These are phyloP conservation scores for Triops longicaudatus DNA, from an alignment of 1,140 invertebrate species.

Conservation along the genomic window DNA sequence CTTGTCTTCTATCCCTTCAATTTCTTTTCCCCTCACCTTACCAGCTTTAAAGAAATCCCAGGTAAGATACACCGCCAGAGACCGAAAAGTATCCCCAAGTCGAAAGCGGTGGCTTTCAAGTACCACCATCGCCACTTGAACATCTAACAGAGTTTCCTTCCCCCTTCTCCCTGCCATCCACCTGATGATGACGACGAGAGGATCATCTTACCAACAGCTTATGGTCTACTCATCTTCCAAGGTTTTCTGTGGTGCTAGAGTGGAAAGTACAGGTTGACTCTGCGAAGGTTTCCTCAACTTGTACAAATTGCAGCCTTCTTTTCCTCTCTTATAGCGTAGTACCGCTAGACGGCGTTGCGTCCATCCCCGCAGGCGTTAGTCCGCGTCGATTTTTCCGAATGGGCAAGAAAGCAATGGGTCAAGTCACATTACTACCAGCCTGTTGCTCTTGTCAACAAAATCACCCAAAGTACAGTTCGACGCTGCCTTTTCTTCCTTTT, in stretches of 20 bases:
- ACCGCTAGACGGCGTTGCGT: neutral
- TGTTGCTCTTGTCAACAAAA: slow-evolving; percentile 12
- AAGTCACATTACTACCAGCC: neutral
- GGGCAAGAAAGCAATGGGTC: neutral
- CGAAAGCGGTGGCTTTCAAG: slow-evolving; percentile 5
- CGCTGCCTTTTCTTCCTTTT: neutral
- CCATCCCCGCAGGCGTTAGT: neutral
- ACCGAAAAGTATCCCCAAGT: neutral
- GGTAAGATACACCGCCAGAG: neutral
- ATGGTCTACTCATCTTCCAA: neutral
- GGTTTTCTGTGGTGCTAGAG: neutral
- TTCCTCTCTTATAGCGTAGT: neutral
- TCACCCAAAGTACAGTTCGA: neutral
- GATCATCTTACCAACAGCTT: slow-evolving; percentile 15
- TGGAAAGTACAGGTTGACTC: neutral
- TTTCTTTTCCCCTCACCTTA: neutral
- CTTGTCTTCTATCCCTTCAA: neutral
- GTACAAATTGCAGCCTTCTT: neutral
- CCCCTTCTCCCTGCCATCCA: neutral
- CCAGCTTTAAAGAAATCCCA: slow-evolving; percentile 13
- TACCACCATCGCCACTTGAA: neutral
- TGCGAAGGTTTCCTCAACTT: neutral
- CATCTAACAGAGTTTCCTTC: neutral
- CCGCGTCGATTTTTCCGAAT: neutral
- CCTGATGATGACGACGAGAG: neutral